phyloP scores from a whole-genome alignment of 2,113 vertebrate genomes.

The Archocentrus centrarchus region DNA sequence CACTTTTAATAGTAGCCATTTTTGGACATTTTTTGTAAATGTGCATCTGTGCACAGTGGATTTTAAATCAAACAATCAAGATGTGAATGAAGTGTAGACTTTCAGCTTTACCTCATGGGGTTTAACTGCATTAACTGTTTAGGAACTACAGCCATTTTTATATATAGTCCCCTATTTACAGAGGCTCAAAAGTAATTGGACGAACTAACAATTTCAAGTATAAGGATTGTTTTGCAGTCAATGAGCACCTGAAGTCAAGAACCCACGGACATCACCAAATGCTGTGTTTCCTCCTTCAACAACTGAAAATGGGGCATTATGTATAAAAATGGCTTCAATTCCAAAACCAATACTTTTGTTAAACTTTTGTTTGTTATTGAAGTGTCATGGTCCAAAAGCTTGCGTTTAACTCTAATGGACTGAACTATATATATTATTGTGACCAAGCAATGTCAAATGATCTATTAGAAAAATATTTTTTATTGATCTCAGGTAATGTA shows the following conservation, averaged over 20 bases:
- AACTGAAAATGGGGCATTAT: not conserved
- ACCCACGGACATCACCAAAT: not conserved
- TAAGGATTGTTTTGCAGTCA: not conserved
- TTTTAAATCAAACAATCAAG: not conserved
- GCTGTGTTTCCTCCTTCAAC: not conserved
- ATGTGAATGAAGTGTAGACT: not conserved
- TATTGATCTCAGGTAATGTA: not conserved
- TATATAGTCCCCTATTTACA: not conserved
- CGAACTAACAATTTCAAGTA: not conserved
- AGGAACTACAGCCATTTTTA: not conserved
- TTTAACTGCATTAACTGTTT: not conserved
- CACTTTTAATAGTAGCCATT: not conserved
- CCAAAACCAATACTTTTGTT: not conserved
- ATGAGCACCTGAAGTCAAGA: too few species aligned
- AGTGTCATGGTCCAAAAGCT: too few species aligned
- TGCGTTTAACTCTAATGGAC: not conserved
- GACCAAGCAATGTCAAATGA: not conserved
- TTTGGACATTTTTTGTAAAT: not conserved
- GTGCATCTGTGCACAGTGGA: not conserved
- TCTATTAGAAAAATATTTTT: not conserved
- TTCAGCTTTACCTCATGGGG: not conserved
- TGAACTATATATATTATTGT: not conserved
- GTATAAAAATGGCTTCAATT: not conserved
- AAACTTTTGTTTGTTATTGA: too few species aligned
- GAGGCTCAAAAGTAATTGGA: not conserved